Conservation (phyloP, 1,140 invertebrate genomes). For the Platorchestia sp. region DNA sequence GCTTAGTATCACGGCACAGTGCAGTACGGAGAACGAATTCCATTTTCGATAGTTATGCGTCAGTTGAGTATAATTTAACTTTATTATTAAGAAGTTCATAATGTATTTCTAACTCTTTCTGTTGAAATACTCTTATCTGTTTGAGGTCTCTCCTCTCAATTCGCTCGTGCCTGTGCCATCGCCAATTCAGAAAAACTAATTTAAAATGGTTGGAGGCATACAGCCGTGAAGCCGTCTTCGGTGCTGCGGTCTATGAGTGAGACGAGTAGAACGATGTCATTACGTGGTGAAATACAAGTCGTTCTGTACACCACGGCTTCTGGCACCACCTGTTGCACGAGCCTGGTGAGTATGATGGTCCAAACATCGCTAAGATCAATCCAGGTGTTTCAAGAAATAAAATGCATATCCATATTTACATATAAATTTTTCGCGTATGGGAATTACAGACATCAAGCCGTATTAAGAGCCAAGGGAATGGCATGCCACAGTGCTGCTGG, state of each 20-base stretch:
- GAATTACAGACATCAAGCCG: neutral
- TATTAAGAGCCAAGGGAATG: neutral
- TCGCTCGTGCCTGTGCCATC: neutral
- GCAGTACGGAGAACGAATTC: neutral
- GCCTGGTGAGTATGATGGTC: neutral
- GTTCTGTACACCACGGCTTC: neutral
- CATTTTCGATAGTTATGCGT: neutral
- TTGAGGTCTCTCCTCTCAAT: neutral
- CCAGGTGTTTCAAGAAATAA: neutral
- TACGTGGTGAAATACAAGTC: neutral
- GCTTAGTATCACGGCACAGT: neutral
- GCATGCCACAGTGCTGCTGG: neutral
- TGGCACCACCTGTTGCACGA: neutral
- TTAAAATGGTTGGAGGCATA: neutral
- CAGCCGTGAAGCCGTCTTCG: neutral
- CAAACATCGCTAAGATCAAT: neutral
- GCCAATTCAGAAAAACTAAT: neutral
- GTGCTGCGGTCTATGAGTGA: neutral
- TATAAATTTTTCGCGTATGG: neutral
- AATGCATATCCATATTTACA: neutral
- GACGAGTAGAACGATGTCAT: neutral
- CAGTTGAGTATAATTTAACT: neutral
- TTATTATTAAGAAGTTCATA: neutral
- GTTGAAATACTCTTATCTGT: neutral
- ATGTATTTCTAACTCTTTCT: neutral